These are phyloP conservation scores for Phenacoccus solenopsis DNA, from an alignment of 1,140 invertebrate species.

Conservation along the genomic window DNA sequence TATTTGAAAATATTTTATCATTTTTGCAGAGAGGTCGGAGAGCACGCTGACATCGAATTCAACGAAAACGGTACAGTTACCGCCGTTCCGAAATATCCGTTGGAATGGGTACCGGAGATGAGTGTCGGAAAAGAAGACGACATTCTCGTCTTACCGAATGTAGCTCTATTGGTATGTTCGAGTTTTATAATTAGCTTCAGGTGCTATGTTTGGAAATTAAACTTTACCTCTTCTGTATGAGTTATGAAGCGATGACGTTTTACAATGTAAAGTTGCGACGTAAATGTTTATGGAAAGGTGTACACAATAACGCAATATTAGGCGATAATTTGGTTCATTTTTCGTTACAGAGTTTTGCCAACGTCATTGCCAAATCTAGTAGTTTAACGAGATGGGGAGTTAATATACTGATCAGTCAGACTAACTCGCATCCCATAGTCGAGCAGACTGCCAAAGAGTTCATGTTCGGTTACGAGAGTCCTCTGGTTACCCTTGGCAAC, in stretches of 20 bases:
- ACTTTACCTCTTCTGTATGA: no score
- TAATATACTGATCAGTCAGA: conserved; percentile 52
- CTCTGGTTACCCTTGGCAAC: conserved; percentile 60
- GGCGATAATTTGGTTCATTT: conserved; percentile 10
- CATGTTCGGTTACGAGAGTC: conserved; percentile 65
- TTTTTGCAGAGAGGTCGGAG: conserved; percentile 47
- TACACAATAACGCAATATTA: no score
- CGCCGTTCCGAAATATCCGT: conserved; percentile 50
- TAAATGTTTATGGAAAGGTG: no score
- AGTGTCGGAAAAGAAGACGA: conserved; percentile 63
- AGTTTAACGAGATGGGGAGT: conserved; percentile 49
- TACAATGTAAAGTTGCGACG: no score
- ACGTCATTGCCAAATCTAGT: conserved; percentile 49
- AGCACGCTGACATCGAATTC: conserved; percentile 53
- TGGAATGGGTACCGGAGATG: conserved; percentile 53
- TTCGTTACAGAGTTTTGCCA: conserved; percentile 57
- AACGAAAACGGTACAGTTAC: conserved; percentile 61
- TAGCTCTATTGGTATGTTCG: conserved; percentile 70
- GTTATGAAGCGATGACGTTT: no score
- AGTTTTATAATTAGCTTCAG: no score
- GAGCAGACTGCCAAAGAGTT: conserved; percentile 67
- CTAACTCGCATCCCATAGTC: conserved; percentile 50
- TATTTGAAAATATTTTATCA: not conserved
- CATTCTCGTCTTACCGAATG: conserved; percentile 65
- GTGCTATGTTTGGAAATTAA: no score